These are phyloP conservation scores for Tachina grossa DNA, from an alignment of 2,888 invertebrate species.

Conservation along the genomic window DNA sequence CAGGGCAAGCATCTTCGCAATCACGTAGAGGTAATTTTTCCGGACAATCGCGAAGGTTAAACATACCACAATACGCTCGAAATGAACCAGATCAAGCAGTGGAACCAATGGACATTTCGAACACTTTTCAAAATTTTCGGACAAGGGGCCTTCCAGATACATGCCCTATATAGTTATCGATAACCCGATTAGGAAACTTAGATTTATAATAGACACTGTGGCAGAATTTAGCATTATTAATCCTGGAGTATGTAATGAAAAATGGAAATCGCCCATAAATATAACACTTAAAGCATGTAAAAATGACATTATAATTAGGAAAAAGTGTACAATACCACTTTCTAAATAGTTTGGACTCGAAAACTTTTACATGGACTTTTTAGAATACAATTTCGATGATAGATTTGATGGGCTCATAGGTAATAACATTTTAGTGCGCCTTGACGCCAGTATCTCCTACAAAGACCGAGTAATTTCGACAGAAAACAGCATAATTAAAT, in stretches of 20 bases:
- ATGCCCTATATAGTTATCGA: conserved; percentile 38
- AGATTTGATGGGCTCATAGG: conserved; percentile 54
- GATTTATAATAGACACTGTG: conserved; percentile 14
- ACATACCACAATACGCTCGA: conserved; percentile 7
- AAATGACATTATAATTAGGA: conserved; percentile 13
- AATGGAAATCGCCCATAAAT: neutral
- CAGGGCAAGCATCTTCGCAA: conserved; percentile 10
- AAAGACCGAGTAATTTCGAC: conserved; percentile 23
- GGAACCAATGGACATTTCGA: conserved; percentile 22
- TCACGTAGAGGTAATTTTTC: conserved; percentile 21
- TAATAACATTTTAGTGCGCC: conserved; percentile 52
- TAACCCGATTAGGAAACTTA: conserved; percentile 31
- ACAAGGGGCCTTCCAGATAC: conserved; percentile 26
- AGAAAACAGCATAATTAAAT: conserved; percentile 20
- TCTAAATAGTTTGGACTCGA: conserved; percentile 33
- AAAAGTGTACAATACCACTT: conserved; percentile 32
- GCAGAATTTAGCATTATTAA: conserved; percentile 27
- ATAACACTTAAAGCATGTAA: conserved; percentile 18
- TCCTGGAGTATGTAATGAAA: conserved; percentile 11
- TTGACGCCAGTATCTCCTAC: conserved; percentile 15
- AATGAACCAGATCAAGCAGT: conserved; percentile 12
- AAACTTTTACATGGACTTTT: conserved; percentile 38
- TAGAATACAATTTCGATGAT: conserved; percentile 50
- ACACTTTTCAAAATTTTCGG: conserved; percentile 29
- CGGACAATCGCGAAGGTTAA: neutral